Evolutionary conservation across 92 coral and sea anemone genomes (phyloP).

Genomic region (Phenganax subtilis): DNA sequence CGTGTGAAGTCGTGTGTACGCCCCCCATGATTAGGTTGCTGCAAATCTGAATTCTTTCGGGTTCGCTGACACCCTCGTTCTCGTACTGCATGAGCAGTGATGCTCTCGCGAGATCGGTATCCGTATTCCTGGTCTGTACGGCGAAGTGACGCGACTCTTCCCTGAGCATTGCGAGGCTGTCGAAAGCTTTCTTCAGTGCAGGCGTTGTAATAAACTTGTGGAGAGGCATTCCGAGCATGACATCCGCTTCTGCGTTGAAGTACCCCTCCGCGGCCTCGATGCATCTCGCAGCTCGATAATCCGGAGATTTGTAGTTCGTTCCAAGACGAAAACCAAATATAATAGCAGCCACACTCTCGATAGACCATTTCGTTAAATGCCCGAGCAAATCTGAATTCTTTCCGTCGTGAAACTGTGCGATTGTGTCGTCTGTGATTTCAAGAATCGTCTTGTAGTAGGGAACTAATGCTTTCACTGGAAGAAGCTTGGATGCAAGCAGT

Average conservation of each 20-base stretch:
- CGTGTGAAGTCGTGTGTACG: not conserved
- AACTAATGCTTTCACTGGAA: not conserved
- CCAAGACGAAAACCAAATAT: not conserved
- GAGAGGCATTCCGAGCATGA: not conserved
- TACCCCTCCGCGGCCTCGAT: not conserved
- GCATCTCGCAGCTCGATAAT: not conserved
- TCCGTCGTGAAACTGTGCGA: not conserved
- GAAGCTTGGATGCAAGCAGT: not conserved
- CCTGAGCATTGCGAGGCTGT: not conserved
- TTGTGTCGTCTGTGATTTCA: not conserved
- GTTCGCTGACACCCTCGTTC: not conserved
- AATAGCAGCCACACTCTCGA: not conserved
- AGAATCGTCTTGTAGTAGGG: not conserved
- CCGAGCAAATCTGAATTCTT: not conserved
- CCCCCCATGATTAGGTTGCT: not conserved
- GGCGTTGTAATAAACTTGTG: not conserved
- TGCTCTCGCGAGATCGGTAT: not conserved
- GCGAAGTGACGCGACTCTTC: not conserved
- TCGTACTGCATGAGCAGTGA: not conserved
- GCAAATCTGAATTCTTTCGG: not conserved
- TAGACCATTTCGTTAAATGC: not conserved
- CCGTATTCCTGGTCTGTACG: not conserved
- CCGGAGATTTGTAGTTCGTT: not conserved
- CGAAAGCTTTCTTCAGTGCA: not conserved
- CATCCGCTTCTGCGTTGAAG: not conserved